Conservation (phyloP, 2,797 vertebrate species). For the Mus spretus region DNA sequence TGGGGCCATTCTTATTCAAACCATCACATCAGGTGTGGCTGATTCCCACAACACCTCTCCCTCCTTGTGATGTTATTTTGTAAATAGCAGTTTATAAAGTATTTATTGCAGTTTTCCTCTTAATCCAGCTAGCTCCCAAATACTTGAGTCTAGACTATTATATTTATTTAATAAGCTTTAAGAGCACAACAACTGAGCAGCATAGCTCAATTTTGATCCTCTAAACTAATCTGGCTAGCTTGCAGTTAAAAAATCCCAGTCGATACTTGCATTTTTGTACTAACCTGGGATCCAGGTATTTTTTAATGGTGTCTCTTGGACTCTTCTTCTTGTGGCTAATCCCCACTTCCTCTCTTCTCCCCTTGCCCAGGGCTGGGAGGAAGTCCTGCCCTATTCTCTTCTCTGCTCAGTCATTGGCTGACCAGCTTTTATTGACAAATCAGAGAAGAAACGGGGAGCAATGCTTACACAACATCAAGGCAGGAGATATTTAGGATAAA, state of each 20-base stretch:
- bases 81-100: not conserved
- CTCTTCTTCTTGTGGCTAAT: not conserved
- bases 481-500: not conserved
- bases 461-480: too few relatives aligned
- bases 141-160: not conserved
- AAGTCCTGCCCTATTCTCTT: too few relatives aligned
- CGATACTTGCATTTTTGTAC: not conserved
- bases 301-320: not conserved
- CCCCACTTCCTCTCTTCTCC: not conserved
- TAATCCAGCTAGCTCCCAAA: not conserved
- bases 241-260: not conserved
- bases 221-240: not conserved
- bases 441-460: too few relatives aligned
- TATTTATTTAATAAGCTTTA: not conserved
- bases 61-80: not conserved
- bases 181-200: not conserved
- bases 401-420: too few relatives aligned
- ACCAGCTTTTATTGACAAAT: too few relatives aligned
- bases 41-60: not conserved
- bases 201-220: not conserved
- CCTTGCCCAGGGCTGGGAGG: not conserved
- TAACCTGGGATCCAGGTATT: not conserved
- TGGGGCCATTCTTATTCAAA: not conserved
- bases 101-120: not conserved
- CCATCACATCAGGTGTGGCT: not conserved